These are phyloP conservation scores for Phytoseiulus persimilis DNA, from an alignment of 2,888 invertebrate species.

Conservation along the genomic window DNA sequence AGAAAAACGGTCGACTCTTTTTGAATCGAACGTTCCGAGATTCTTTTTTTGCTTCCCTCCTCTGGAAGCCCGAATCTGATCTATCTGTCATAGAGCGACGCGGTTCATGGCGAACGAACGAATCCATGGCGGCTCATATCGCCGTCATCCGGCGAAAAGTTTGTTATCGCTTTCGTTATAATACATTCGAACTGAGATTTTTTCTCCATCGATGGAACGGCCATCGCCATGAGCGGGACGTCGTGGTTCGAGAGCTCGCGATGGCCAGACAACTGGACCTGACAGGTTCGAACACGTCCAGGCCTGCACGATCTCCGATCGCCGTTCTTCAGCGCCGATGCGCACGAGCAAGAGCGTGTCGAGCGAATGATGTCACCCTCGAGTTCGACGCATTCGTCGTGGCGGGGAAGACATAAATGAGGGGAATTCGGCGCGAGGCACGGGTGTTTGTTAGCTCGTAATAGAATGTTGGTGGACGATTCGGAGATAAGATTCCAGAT, in stretches of 20 bases:
- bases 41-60: not conserved
- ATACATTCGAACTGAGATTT: not conserved
- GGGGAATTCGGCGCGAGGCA: not conserved
- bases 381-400: no score
- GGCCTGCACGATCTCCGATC: no score
- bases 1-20: constrained; percentile 5
- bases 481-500: not conserved
- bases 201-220: not conserved
- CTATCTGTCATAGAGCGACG: not conserved
- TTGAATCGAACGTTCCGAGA: not conserved
- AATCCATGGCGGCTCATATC: not conserved
- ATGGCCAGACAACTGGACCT: no score
- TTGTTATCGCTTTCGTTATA: not conserved
- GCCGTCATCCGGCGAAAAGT: not conserved
- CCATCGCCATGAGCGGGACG: not conserved
- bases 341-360: no score
- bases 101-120: not conserved
- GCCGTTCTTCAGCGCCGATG: no score
- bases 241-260: not conserved
- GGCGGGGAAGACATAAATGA: not conserved
- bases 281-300: no score
- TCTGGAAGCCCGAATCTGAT: constrained; percentile 5
- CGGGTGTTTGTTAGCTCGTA: not conserved
- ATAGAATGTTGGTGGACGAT: not conserved
- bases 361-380: no score